Base-by-base conservation (phyloP, 2,113 vertebrate genomes). In the Rhizomys pruinosus region DNA sequence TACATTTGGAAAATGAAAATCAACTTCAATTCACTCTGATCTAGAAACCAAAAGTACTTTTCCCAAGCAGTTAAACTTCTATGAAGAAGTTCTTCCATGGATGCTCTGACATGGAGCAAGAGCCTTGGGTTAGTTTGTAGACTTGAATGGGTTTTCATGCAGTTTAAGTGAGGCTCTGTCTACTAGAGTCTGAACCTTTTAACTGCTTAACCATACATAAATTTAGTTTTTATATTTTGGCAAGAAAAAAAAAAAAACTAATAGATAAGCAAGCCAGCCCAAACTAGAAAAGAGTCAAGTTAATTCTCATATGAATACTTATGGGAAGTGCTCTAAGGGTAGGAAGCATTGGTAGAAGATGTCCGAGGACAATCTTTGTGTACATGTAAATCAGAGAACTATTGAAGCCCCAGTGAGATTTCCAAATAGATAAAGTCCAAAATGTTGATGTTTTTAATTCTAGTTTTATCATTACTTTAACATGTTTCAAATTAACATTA, bases 281-380 rank as follows among this genome's bases (percentile, higher is more conserved):
- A 92, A 94, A 55, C 52, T 79, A 74, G 90, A 79, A 96, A 81
- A 89, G 42, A 96, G 44, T 90, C 90, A 79, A 94, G 84, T 95
- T 42, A 52, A 29, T 95, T 93, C 92, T 95, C 80, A 89, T 25
- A 82, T 79, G 84, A 84, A 87, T 89, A 94, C n/a, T 91, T 96
- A 94, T 55, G 76, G 32, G 87, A 94, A 87, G 61, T 44, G 27
- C 34, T 92, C 44, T 69, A 47, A 63, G 52, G 77, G n/a, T 69
- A 90, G 68, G 69, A 92, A 79, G 72, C 87, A 74, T 27, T 69
- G 27, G 66, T 72, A 42, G 95, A 91, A 61, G 19, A 63, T 85
- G 42, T 89, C 78, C 78, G 69, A 59, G 74, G 89, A 42, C 11
- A 63, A 85, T 85, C 81, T 96, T 93, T 91, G 57, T 85, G 47